phyloP scores from a whole-genome alignment of 1,140 invertebrate species.

The Drosophila lacertosa region DNA sequence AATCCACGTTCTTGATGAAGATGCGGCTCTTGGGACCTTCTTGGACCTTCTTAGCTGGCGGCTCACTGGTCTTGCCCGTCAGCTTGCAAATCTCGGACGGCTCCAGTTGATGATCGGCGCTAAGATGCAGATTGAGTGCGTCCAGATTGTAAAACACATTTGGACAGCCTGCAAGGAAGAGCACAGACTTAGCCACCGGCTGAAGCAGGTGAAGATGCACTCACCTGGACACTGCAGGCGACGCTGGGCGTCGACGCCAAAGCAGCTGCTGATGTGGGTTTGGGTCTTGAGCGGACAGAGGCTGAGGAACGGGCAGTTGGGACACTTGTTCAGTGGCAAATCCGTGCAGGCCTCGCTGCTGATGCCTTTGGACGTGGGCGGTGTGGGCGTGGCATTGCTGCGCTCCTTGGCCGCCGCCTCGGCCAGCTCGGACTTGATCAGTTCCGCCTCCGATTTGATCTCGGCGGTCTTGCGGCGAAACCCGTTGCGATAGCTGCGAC shows the following conservation, averaged over 20 bases:
- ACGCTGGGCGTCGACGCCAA: slow-evolving; percentile 36
- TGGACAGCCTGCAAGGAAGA: slow-evolving; percentile 77
- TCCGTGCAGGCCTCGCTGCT: slow-evolving; percentile 11
- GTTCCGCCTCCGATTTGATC: slow-evolving; percentile 77
- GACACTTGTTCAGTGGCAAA: slow-evolving; percentile 42
- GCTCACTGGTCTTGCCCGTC: slow-evolving; percentile 9
- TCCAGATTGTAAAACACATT: slow-evolving; percentile 84
- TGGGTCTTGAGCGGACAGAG: slow-evolving; percentile 47
- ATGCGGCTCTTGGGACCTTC: slow-evolving; percentile 65
- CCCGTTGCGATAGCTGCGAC: slow-evolving; percentile 67
- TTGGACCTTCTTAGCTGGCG: background rate
- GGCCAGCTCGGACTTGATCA: slow-evolving; percentile 76
- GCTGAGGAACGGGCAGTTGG: slow-evolving; percentile 65
- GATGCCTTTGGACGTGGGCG: slow-evolving; percentile 56
- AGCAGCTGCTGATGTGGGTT: slow-evolving; percentile 46
- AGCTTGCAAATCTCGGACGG: slow-evolving; percentile 64
- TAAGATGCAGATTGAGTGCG: slow-evolving; percentile 84
- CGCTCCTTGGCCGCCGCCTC: slow-evolving; percentile 72
- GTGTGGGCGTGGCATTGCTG: slow-evolving; percentile 72
- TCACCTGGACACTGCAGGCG: slow-evolving; percentile 58
- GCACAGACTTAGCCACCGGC: background rate
- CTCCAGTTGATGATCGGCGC: slow-evolving; percentile 84
- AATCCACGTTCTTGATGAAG: slow-evolving; percentile 79
- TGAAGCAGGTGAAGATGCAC: background rate
- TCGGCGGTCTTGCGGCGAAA: slow-evolving; percentile 72